phyloP scores from a whole-genome alignment of 2,113 vertebrate genomes.

The Oryzias celebensis region DNA sequence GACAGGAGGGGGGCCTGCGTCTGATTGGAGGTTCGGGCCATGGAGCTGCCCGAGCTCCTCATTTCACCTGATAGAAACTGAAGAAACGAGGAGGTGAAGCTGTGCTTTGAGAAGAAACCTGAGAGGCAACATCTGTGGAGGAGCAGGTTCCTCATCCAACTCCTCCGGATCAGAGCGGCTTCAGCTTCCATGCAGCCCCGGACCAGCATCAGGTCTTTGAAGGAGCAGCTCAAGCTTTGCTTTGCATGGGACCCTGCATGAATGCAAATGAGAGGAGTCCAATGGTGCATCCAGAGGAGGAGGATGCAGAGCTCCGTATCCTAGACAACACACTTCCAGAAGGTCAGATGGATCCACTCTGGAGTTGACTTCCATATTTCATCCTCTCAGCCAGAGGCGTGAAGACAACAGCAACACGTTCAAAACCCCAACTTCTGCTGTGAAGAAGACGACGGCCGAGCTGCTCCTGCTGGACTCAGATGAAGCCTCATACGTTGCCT shows the following conservation, averaged over 20 bases:
- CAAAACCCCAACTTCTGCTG: slow-evolving; percentile 9
- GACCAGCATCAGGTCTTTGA: too few relatives aligned
- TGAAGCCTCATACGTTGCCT: slow-evolving; percentile 59
- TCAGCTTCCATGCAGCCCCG: too few relatives aligned
- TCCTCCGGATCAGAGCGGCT: slow-evolving; percentile 5
- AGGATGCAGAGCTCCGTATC: slow-evolving; percentile 33
- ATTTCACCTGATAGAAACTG: slow-evolving; percentile 56
- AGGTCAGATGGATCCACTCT: slow-evolving; percentile 57
- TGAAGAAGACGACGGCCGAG: background rate
- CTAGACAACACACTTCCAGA: slow-evolving; percentile 65
- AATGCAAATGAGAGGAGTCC: slow-evolving; percentile 14
- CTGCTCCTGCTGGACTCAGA: slow-evolving; percentile 33
- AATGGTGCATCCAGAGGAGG: slow-evolving; percentile 8
- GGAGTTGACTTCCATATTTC: slow-evolving; percentile 66
- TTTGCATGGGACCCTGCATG: too few relatives aligned
- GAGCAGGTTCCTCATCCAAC: slow-evolving; percentile 9
- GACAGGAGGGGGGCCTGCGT: slow-evolving; percentile 26
- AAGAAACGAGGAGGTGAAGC: too few relatives aligned
- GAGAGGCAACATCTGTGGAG: slow-evolving; percentile 55
- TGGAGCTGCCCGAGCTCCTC: slow-evolving; percentile 37
- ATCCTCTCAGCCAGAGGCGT: slow-evolving; percentile 45
- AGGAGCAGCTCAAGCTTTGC: too few relatives aligned
- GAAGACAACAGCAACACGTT: slow-evolving; percentile 22
- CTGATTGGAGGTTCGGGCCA: slow-evolving; percentile 50
- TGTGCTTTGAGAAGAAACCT: too few relatives aligned